Base-by-base conservation (phyloP, 2,113 vertebrate genomes). In the Penelope pileata region DNA sequence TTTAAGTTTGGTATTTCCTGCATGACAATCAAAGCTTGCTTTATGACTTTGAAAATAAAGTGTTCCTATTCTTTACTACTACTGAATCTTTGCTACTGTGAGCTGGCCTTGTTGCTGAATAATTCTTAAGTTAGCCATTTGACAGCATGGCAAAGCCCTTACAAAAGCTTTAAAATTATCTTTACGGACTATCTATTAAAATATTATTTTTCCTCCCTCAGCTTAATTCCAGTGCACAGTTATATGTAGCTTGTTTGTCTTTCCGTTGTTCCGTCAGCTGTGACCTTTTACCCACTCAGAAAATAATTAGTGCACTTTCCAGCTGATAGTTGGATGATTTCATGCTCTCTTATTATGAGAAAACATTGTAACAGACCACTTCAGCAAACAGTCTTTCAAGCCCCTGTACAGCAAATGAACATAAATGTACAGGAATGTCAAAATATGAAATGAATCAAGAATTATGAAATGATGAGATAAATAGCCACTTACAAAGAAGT, bases 271-370 rank as follows among this genome's bases (percentile, higher is more conserved):
- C 91, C 68, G 27, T 83, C 53, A 40, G 75, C 82, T 96, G 66
- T 84, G 95, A 96, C 72, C 10, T 82, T 95, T 94, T 84, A 86
- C 84, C 56, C 75, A 94, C 94, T 63, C 78, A 91, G 82, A 93
- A 94, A 83, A 68, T 90, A 96, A 92, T 97, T 96, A 97, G 87
- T 68, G 92, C 83, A 70, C 96, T 97, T 97, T 97, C 93, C 95
- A 97, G 79, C 72, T 95, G 95, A 96, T 70, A 95, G 63, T 34
- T 92, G 87, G 85, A 83, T 87, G 66, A 79, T 91, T 94, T 94
- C 91, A 89, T 95, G 90, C 66, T 60, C 34, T 83, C 95, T 84
- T 85, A 34, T 70, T 77, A 76, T 86, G 84, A 92, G 48, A 90
- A 97, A 96, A 86, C 82, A 76, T 83, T 94, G 68, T 91, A 96